Evolutionary conservation across 2,797 vertebrate genomes (phyloP).

Genomic region (Netta rufina): DNA sequence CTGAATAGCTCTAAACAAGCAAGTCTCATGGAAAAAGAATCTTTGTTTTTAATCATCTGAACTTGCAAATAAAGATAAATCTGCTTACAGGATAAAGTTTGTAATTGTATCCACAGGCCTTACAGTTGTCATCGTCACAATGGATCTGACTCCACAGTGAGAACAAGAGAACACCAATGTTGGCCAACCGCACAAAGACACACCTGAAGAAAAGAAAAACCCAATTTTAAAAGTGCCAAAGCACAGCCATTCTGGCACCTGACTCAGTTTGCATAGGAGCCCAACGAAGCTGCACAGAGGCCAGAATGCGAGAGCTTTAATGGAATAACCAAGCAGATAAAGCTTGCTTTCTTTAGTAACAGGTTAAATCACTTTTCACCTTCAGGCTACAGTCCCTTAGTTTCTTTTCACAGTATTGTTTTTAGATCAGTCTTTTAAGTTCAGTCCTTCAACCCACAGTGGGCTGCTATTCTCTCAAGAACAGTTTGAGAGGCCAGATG

Average conservation of each 20-base stretch:
- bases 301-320: background rate
- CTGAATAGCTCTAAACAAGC: background rate
- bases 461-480: background rate
- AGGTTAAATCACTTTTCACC: background rate
- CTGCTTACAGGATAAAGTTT: conserved; percentile 87
- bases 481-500: background rate
- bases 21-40: background rate
- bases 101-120: conserved; percentile 90
- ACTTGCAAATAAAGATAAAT: background rate
- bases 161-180: conserved; percentile 89
- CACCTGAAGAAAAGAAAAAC: conserved; percentile 80
- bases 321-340: background rate
- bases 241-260: background rate
- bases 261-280: background rate
- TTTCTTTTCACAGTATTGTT: background rate
- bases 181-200: conserved; percentile 94
- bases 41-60: background rate
- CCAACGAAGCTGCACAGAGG: background rate
- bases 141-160: conserved; percentile 90
- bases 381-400: background rate
- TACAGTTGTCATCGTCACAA: conserved; percentile 77
- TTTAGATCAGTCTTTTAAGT: background rate
- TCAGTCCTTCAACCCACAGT: background rate
- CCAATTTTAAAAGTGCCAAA: background rate
- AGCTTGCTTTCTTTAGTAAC: background rate